Base-by-base conservation (phyloP, 2,797 vertebrate species). In the Argya squamiceps region DNA sequence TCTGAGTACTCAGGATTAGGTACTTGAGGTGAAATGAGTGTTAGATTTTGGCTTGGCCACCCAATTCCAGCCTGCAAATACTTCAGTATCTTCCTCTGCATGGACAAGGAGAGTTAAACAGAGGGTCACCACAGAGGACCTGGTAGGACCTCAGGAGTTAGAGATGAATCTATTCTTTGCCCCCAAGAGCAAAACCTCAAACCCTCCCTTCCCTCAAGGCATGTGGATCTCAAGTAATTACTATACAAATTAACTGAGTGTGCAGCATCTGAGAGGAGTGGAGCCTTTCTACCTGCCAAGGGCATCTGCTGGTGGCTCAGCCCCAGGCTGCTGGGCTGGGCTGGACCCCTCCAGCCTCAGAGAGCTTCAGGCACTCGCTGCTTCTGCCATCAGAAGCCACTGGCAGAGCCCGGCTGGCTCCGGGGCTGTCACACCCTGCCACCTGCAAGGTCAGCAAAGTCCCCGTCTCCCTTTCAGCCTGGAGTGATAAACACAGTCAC, bases 381-480 rank as follows among this genome's bases (percentile, higher is more conserved):
- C 74, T 36, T 32, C 12, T 44, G 7, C 26, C 58, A 60, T 6
- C 60, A n/a, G 62, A 36, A 87, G 50, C 70, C 47, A 10, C 53
- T 1, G 2, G 19, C 58, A 36, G 10, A 20, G 19, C 77, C n/a
- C 1, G 0, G 4, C 26, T 9, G 4, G n/a, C 79, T 37, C 29
- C 4, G 1, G 62, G 37, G 68, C 82, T 69, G 55, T n/a, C 69
- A 39, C 1, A 0, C n/a, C 0, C 16, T 47, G 88, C 58, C 82
- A 69, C n/a, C 78, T n/a, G 69, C 55, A 23, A 69, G 34, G 73
- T 89, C 92, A 89, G 62, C 69, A 62, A 43, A 80, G 62, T 68
- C 12, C n/a, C 10, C 15, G 0, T 6, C 2, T 5, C 46, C 76
- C 79, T 92, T 71, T 86, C n/a, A 84, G 43, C 65, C 78, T 19